Evolutionary conservation across 2,113 vertebrate species (phyloP), one percentile per base, ranked within the genome.

Genomic region (Thamnaconus septentrionalis): DNA sequence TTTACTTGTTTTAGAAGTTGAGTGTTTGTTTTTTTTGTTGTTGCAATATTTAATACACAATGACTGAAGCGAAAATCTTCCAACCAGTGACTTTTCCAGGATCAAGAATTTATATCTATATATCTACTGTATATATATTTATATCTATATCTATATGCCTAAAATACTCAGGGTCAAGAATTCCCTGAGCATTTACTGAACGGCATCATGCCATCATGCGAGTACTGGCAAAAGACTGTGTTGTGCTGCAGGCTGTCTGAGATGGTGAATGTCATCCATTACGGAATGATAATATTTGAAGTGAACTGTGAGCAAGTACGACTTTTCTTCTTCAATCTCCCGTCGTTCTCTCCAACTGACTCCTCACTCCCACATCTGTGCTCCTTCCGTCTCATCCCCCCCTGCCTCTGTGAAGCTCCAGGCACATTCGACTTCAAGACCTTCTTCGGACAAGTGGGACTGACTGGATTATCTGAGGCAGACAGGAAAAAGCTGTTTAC

Each of bases 401-500:
- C n/a, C 7, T 59, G 12, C 56, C 50, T 6, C 3, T 9, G 9
- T 59, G 44, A 11, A 93, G 91, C 84, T 66, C 88, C 89, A 5
- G 91, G 83, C 74, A 79, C 86, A 1, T 92, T 93, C 53, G 53
- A 88, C 76, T 82, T 84, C 80, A 87, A 91, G 80, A 60, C 69
- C 0, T 93, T 92, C 78, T 93, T 93, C 75, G 75, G 80, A 12
- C 81, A 81, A 81, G 90, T 90, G 61, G 92, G 92, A 41, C 85
- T 93, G 60, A 65, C 12, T 0, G 77, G 80, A 53, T 87, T 66
- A 45, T 72, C 84, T 7, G 71, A 86, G 12, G 74, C 55, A 0
- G 85, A 90, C 2, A 64, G 86, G 11, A 61, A 80, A 55, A 88
- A 76, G 56, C 89, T 93, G 49, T 93, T 93, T 52, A 73, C 64